A percentile compares a stretch with the other conserved stretches of the same genome.
These are phyloP conservation scores for Triplophysa tibetana DNA, from an alignment of 2,113 vertebrate species.

Conservation along the genomic window DNA sequence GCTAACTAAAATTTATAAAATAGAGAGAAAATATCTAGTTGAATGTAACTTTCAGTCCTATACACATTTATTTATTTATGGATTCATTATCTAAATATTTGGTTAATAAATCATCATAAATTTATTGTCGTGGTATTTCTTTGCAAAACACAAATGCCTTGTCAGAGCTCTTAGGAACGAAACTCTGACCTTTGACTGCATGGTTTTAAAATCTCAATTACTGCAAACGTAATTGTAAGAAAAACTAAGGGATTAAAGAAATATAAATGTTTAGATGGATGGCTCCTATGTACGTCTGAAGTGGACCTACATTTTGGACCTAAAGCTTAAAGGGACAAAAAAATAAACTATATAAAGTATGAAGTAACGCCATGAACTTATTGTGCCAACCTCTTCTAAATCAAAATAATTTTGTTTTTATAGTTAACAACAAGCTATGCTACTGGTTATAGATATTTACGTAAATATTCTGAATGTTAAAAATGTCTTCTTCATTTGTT, in stretches of 20 bases:
- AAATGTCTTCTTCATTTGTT: not conserved
- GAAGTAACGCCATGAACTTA: not conserved
- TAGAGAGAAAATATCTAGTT: not conserved
- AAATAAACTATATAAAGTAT: not conserved
- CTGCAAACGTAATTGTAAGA: not conserved
- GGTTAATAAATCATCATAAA: not conserved
- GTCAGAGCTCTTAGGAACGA: not conserved
- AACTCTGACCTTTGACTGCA: conserved; percentile 20
- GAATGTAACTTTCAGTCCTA: no score
- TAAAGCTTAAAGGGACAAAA: not conserved
- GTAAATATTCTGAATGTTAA: not conserved
- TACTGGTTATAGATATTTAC: not conserved
- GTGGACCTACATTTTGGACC: not conserved
- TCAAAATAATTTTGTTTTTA: not conserved
- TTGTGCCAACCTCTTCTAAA: not conserved
- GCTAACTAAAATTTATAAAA: not conserved
- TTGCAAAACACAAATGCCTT: no score
- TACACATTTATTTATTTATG: not conserved
- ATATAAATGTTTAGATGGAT: not conserved
- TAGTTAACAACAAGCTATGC: not conserved
- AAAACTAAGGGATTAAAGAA: not conserved
- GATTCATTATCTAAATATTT: not conserved
- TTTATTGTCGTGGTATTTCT: not conserved
- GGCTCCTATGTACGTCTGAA: not conserved
- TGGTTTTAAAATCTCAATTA: not conserved